phyloP scores from a whole-genome alignment of 2,888 invertebrate genomes.

The Podotricha telesiphe region DNA sequence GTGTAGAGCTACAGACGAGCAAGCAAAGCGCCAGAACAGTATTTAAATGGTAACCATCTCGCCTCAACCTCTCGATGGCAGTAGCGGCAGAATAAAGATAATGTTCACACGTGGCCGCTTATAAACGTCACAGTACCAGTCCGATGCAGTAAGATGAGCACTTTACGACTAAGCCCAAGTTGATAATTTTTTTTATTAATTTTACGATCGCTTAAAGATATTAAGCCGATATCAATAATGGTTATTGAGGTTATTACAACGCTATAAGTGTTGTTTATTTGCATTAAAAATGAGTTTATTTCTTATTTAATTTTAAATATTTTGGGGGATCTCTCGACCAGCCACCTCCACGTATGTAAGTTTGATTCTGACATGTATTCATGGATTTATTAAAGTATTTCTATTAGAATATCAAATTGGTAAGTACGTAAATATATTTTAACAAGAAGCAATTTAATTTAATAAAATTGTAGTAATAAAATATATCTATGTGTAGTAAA shows the following conservation, averaged over 20 bases:
- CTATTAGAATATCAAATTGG: neutral
- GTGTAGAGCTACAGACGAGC: constrained; percentile 41
- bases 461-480: constrained; percentile 38
- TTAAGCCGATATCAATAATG: constrained; percentile 30
- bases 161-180: constrained; percentile 60
- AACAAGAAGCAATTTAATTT: neutral
- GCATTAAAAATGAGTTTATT: constrained; percentile 12
- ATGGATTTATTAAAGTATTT: neutral
- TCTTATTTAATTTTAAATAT: neutral
- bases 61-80: constrained; percentile 65
- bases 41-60: constrained; percentile 61
- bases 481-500: constrained; percentile 45
- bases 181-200: constrained; percentile 48
- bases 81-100: constrained; percentile 81
- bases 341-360: neutral
- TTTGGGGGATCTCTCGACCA: neutral
- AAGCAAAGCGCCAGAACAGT: constrained; percentile 20
- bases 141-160: constrained; percentile 65
- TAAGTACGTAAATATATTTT: neutral
- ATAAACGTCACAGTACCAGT: constrained; percentile 73
- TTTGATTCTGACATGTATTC: neutral
- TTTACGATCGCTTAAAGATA: constrained; percentile 41
- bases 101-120: constrained; percentile 80
- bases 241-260: constrained; percentile 28
- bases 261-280: constrained; percentile 28